Base-by-base conservation (phyloP, 2,113 vertebrate genomes). In the Hystrix cristata region DNA sequence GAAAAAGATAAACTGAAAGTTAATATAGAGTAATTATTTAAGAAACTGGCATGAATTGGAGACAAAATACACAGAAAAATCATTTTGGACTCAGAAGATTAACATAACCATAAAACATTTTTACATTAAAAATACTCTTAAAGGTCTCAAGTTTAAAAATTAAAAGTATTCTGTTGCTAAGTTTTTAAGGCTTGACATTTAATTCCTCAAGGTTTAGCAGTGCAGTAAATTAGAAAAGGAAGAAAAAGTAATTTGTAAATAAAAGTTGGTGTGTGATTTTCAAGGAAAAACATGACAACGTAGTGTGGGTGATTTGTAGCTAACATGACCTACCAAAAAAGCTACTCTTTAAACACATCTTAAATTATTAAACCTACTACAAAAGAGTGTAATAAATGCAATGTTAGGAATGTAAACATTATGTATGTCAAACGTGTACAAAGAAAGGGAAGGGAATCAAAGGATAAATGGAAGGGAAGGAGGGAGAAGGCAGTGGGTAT, bases 181-280 rank as follows among this genome's bases (percentile, higher is more conserved):
- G 8, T 90, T 79, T 29, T 55, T 80, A 72, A 86, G 53, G 8
- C 31, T 92, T 76, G 51, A n/a, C 7, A 53, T 78, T 88, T 78
- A 86, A 19, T 65, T n/a, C 9, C 64, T 94, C 2, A 80, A 13
- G 21, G n/a, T 48, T 83, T n/a, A 91, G 34, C 4, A 55, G 13
- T 71, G 3, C 29, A 88, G 19, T 76, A 38, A 71, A 76, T 5
- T 88, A 55, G 48, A 57, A 19, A 55, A 71, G 74, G 53, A 53
- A 90, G 19, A 82, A 83, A 57, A 60, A 34, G 4, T 84, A 82
- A 91, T 78, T 87, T 65, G 23, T 57, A 69, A 92, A 48, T 78
- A 15, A 79, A 84, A 48, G 5, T 82, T 94, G 92, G 69, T 23
- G n/a, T 94, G 69, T 23, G n/a, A 2, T 71, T 96, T 94, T 48